Percentiles rank a stretch among this genome's conserved stretches.
phyloP scores from a whole-genome alignment of 2,888 invertebrate species.

The Harmothoe impar region DNA sequence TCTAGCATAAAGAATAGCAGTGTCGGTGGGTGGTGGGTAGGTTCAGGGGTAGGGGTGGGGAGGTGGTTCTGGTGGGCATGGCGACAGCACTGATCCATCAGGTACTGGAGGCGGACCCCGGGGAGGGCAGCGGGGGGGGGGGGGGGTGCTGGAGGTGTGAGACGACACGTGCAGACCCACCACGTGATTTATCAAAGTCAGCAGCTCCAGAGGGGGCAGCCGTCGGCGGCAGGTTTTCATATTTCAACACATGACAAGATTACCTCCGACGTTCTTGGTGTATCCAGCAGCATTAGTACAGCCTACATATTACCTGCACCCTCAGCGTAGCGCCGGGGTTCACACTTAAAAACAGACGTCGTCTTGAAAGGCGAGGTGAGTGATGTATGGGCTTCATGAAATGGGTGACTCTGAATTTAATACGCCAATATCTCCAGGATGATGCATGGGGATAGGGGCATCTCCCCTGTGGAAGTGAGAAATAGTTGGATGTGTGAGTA shows the following conservation, averaged over 20 bases:
- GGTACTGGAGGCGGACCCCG: not conserved
- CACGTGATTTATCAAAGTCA: conserved; percentile 29
- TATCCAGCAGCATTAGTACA: not conserved
- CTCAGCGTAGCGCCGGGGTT: too few species aligned
- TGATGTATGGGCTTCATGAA: too few species aligned
- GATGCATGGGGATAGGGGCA: too few species aligned
- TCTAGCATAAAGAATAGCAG: too few species aligned
- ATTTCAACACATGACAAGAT: conserved; percentile 27
- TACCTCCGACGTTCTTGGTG: not conserved
- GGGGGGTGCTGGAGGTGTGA: not conserved
- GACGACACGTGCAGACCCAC: not conserved
- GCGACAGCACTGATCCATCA: conserved; percentile 45
- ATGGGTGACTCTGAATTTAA: too few species aligned
- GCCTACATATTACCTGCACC: not conserved
- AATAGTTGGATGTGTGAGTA: too few species aligned
- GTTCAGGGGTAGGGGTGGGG: not conserved
- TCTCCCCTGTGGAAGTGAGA: too few species aligned
- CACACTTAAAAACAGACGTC: too few species aligned
- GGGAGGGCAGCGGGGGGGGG: not conserved
- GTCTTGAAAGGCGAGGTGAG: too few species aligned
- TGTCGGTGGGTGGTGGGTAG: not conserved
- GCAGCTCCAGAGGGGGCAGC: not conserved
- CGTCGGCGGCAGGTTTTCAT: conserved; percentile 22
- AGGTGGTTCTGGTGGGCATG: conserved; percentile 36
- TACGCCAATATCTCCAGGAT: too few species aligned